phyloP scores from a whole-genome alignment of 1,140 invertebrate species.

The Drosophila yakuba region DNA sequence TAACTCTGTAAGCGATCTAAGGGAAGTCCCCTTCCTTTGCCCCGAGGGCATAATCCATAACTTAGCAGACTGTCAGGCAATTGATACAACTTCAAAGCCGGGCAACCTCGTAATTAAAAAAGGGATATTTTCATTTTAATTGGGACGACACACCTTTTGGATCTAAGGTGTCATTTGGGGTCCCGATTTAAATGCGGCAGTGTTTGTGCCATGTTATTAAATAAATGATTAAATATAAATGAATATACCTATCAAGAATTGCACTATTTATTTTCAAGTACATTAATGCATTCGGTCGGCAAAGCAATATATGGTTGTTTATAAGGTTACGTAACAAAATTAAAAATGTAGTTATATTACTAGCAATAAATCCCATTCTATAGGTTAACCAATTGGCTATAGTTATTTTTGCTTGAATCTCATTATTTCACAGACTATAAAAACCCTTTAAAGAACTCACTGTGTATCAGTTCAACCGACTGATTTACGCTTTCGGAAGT shows the following conservation, averaged over 20 bases:
- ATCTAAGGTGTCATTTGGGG: background rate
- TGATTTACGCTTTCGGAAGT: slow-evolving; percentile 8
- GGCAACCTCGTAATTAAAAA: slow-evolving; percentile 41
- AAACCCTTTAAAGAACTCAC: background rate
- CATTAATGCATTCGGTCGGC: no score
- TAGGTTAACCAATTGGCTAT: background rate
- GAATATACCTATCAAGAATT: no score
- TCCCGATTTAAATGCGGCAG: no score
- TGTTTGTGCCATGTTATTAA: background rate
- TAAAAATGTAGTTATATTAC: no score
- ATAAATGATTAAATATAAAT: background rate
- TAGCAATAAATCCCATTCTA: no score
- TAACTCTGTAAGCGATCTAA: slow-evolving; percentile 72
- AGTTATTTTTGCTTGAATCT: slow-evolving; percentile 59
- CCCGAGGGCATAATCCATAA: slow-evolving; percentile 83
- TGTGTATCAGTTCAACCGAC: slow-evolving; percentile 43
- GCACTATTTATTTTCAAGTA: no score
- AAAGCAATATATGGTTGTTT: no score
- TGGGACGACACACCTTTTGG: background rate
- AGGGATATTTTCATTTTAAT: slow-evolving; percentile 36
- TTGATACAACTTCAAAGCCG: slow-evolving; percentile 70
- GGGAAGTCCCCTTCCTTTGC: slow-evolving; percentile 60
- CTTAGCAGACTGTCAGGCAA: slow-evolving; percentile 74
- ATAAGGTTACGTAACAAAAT: no score
- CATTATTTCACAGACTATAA: slow-evolving; percentile 58